These are phyloP conservation scores for Plagiodera versicolora DNA, from an alignment of 2,888 invertebrate species.

Conservation along the genomic window DNA sequence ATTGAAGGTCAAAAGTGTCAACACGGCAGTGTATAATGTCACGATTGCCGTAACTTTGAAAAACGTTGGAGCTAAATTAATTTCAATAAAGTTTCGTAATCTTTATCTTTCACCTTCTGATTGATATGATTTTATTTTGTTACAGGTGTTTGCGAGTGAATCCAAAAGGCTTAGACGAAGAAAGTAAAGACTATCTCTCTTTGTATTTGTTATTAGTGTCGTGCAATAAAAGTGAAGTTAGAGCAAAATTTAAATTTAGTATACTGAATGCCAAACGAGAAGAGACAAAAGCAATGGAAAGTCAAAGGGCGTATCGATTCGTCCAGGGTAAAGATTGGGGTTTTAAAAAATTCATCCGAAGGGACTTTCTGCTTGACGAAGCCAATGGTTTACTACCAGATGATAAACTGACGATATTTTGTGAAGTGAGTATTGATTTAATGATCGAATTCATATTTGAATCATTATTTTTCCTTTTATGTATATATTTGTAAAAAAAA, in stretches of 20 bases:
- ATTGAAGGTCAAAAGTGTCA: neutral
- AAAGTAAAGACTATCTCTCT: slow-evolving; percentile 99
- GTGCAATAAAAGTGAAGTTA: slow-evolving; percentile 99
- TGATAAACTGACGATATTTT: slow-evolving; percentile 98
- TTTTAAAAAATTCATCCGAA: slow-evolving; percentile 98
- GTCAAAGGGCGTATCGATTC: slow-evolving; percentile 95
- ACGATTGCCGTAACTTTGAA: neutral
- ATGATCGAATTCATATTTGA: neutral
- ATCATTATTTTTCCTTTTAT: no score
- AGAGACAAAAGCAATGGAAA: slow-evolving; percentile 99
- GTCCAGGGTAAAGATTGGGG: slow-evolving; percentile 99
- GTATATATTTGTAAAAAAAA: no score
- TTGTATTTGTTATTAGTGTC: slow-evolving; percentile 98
- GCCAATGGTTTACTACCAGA: slow-evolving; percentile 98
- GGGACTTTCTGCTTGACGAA: slow-evolving; percentile 98
- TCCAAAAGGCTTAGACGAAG: slow-evolving; percentile 99
- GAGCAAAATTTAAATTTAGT: slow-evolving; percentile 99
- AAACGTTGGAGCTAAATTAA: neutral
- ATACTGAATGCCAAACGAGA: slow-evolving; percentile 99
- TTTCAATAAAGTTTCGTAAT: no score
- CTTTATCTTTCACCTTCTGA: no score
- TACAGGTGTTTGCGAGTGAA: slow-evolving; percentile 96
- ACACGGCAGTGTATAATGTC: neutral
- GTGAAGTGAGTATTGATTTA: slow-evolving; percentile 71
- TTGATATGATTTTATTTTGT: no score